These are phyloP conservation scores for Brachionus plicatilis DNA, from an alignment of 1,140 invertebrate species.

Conservation along the genomic window DNA sequence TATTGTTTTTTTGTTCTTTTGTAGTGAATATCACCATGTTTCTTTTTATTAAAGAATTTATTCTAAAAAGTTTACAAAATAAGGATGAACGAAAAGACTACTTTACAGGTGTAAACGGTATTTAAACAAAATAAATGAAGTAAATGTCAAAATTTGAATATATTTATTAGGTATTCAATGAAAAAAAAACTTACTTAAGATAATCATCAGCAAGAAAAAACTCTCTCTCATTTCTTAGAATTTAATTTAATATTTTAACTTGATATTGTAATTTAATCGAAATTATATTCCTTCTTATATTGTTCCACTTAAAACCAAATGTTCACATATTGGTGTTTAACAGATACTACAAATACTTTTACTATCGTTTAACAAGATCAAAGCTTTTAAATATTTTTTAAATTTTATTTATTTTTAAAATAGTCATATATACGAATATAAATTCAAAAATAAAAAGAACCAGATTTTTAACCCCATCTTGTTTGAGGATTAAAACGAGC, in stretches of 20 bases:
- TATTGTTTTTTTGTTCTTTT: no score
- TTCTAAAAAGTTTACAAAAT: no score
- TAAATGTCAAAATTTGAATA: no score
- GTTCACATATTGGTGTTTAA: not conserved
- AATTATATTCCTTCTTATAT: not conserved
- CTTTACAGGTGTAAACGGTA: no score
- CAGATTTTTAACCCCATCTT: constrained; percentile 15
- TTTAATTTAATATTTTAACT: not conserved
- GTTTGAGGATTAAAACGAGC: constrained; percentile 25
- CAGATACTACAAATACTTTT: not conserved
- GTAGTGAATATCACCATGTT: no score
- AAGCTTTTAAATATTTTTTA: not conserved
- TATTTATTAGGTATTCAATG: no score
- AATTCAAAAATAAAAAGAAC: not conserved
- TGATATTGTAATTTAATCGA: no score
- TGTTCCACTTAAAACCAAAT: not conserved
- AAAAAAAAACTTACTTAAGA: not conserved
- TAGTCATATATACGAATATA: not conserved
- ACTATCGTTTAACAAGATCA: not conserved
- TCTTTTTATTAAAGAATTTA: no score
- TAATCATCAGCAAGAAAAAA: not conserved
- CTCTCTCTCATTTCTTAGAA: not conserved
- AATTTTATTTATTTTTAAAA: not conserved
- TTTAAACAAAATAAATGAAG: no score
- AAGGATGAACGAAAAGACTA: no score